Evolutionary conservation across 2,888 invertebrate species (phyloP), one percentile per base, ranked within the genome.

Genomic region (Alcis repandata): DNA sequence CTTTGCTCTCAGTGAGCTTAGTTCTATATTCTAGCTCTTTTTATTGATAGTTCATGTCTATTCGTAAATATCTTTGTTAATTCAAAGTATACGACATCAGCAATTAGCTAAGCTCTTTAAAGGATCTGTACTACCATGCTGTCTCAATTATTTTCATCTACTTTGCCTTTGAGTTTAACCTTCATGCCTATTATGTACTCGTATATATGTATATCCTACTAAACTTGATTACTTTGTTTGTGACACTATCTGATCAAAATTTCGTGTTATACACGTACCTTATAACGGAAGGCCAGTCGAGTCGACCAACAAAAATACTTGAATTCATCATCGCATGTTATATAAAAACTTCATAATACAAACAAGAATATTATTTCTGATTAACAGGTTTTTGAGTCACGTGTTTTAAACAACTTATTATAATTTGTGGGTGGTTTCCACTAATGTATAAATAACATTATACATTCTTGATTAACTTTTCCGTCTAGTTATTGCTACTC

Each of bases 351-450:
- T 54, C 59, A 15, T 63, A 48, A 48, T 27, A 27, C 8, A 45
- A 45, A 45, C 15, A 40, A 40, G 40, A n/a, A 4, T 22, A 57
- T 40, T 59, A 67, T 68, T 61, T 67, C 49, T 53, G 46, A 51
- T 41, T 3, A 36, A 62, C 54, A 45, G 48, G 45, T 59, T 60
- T 63, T 40, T 40, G 32, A 33, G 48, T 19, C 51, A 57, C 49
- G 22, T 51, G 19, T 38, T 54, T 7, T 59, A 46, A 48, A 19
- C 41, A 48, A 40, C 13, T 40, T 32, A 32, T 41, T 52, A 61
- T 49, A n/a, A 53, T 67, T 66, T 59, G 22, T n/a, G 40, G 32
- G 67, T 67, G 61, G 60, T 70, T 72, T 70, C 68, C 68, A 70
- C 62, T 52, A 27, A 38, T 17, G 27, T 40, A 27, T 38, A 32